Evolutionary conservation across 2,113 vertebrate genomes (phyloP).

Genomic region (Mirza zaza): DNA sequence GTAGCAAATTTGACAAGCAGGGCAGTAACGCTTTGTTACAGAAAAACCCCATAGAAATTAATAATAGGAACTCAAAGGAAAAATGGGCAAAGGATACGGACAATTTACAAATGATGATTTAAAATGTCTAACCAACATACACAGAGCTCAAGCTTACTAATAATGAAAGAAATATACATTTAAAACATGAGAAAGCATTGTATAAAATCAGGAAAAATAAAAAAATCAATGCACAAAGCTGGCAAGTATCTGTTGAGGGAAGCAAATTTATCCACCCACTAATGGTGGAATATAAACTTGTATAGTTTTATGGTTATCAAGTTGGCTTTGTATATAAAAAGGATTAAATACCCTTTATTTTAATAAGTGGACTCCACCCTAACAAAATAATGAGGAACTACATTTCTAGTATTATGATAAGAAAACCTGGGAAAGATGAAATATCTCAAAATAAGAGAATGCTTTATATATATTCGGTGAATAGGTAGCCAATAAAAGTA

Average conservation of each 20-base stretch:
- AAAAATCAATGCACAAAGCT: neutral
- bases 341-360: neutral
- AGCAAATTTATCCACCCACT: neutral
- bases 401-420: neutral
- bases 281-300: neutral
- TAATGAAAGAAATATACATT: neutral
- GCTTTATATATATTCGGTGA: neutral
- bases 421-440: slow-evolving; percentile 15
- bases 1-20: neutral
- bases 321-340: neutral
- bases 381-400: neutral
- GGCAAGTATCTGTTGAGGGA: neutral
- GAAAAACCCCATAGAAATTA: neutral
- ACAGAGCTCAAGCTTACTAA: neutral
- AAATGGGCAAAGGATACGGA: neutral
- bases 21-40: neutral
- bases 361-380: neutral
- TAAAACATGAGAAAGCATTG: neutral
- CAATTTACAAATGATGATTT: neutral
- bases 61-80: neutral
- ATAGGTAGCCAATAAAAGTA: neutral
- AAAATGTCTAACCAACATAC: neutral
- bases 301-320: neutral
- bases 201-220: neutral
- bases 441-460: neutral